A percentile compares a stretch with the other conserved stretches of the same genome.
phyloP scores from a whole-genome alignment of 2,113 vertebrate species.

The Artemisiospiza belli region DNA sequence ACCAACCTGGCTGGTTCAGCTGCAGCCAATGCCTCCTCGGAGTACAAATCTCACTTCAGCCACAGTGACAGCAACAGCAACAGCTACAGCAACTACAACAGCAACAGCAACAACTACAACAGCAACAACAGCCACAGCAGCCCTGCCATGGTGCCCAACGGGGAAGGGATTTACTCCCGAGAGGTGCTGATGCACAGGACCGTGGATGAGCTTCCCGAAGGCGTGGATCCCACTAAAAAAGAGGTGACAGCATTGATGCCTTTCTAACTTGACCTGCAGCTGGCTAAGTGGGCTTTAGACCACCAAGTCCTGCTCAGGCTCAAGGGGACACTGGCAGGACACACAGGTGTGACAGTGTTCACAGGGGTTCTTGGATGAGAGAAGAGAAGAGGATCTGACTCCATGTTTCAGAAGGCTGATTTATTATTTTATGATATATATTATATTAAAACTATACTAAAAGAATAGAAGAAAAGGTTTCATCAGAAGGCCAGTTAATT shows the following conservation, averaged over 20 bases:
- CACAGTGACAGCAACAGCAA: background rate
- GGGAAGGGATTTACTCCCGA: conserved; percentile 41
- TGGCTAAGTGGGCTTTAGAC: background rate
- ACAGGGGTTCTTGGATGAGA: no score
- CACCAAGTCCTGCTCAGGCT: background rate
- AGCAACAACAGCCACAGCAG: background rate
- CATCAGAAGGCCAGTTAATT: no score
- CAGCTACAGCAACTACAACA: background rate
- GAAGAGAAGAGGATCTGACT: no score
- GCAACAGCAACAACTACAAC: background rate
- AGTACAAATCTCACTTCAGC: conserved; percentile 17
- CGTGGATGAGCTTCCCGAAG: conserved; percentile 77
- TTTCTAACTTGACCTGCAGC: background rate
- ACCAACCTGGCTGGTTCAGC: conserved; percentile 1
- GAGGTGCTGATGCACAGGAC: conserved; percentile 75
- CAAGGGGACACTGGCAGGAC: background rate
- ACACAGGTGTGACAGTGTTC: no score
- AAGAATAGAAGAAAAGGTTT: no score
- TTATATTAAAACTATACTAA: no score
- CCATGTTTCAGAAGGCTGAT: no score
- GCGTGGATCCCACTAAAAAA: conserved; percentile 80
- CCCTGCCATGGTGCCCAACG: background rate
- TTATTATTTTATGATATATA: no score
- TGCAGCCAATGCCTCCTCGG: background rate
- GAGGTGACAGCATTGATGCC: conserved; percentile 75